Evolutionary conservation across 2,113 vertebrate genomes (phyloP).

Genomic region (Andinoacara biseriatus): DNA sequence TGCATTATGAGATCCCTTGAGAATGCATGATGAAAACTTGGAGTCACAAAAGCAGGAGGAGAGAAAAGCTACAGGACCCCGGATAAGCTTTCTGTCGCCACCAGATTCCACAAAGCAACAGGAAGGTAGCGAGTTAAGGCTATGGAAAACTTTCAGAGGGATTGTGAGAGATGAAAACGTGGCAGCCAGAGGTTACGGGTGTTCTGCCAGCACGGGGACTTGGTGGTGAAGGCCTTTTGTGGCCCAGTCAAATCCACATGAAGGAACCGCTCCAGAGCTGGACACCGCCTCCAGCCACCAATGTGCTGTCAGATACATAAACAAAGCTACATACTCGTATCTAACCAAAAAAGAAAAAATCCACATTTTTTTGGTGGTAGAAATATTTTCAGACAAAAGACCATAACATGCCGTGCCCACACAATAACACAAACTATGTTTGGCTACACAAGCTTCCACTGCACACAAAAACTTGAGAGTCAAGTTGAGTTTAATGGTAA

Average conservation of each 20-base stretch:
- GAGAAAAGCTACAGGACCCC: not conserved
- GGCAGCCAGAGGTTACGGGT: slow-evolving; percentile 66
- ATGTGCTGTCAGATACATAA: slow-evolving; percentile 46
- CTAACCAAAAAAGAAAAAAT: slow-evolving; percentile 23
- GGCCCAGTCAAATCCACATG: slow-evolving; percentile 58
- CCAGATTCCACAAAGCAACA: slow-evolving; percentile 20
- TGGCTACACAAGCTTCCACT: slow-evolving; percentile 6
- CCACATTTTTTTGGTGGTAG: slow-evolving; percentile 17
- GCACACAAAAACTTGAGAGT: slow-evolving; percentile 1
- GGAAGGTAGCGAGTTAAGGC: slow-evolving; percentile 5
- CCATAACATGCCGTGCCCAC: slow-evolving; percentile 47
- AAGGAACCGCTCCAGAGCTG: slow-evolving; percentile 46
- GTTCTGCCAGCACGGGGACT: slow-evolving; percentile 53
- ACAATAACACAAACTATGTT: not conserved
- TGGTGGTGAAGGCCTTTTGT: slow-evolving; percentile 33
- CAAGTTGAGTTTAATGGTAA: not conserved
- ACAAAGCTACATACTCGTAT: slow-evolving; percentile 54
- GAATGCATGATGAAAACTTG: not conserved
- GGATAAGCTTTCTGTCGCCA: not conserved
- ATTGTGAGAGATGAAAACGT: slow-evolving; percentile 60
- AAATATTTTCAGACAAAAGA: not conserved
- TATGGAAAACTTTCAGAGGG: slow-evolving; percentile 45
- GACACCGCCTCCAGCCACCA: slow-evolving; percentile 36
- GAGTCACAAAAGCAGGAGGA: slow-evolving; percentile 1
- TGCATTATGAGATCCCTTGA: slow-evolving; percentile 17